Base-by-base conservation (phyloP, 2,888 invertebrate genomes). In the Morpho helenor region DNA sequence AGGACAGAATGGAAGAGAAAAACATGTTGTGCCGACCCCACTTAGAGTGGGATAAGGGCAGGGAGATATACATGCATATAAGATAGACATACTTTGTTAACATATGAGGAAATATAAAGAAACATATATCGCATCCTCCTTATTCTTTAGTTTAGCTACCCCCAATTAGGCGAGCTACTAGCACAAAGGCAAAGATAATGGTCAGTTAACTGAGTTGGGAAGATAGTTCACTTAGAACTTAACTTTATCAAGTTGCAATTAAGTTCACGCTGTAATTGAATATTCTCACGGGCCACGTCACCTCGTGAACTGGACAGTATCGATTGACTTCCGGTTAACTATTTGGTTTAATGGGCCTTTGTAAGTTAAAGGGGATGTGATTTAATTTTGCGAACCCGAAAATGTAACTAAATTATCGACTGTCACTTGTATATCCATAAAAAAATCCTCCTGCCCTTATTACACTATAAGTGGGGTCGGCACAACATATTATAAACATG, bases 151-250 rank as follows among this genome's bases (percentile, higher is more conserved):
- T 63, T 60, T 51, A 67, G 72, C 75, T 79, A 77, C 81, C 85
- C 84, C 83, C 89, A 89, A 89, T 90, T 89, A 89, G 82, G 80
- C 70, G 73, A 75, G 81, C 48, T 71, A 74, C 77, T 75, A 72
- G 83, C 86, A 89, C 89, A 90, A 90, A 89, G 89, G 88, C 87
- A 83, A 79, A 86, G 88, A 90, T 89, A 89, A 89, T 89, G 88
- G 89, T 85, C 89, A 86, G 88, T 81, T 87, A 89, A 89, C 89
- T 88, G 82, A 88, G 86, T 88, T 88, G 77, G 68, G 77, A 89
- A 90, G 89, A 89, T 89, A 89, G 87, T 88, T 89, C 89, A 89
- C 89, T 90, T 89, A 84, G 82, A 79, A 65, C 85, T 81, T 87
- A 81, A 87, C 84, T 87, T 87, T 85, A 85, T 87, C 87, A 87